Percentiles rank a stretch among this genome's conserved stretches.
These are phyloP conservation scores for Diadema setosum DNA, from an alignment of 35 echinoderm and acorn worm species.

Conservation along the genomic window DNA sequence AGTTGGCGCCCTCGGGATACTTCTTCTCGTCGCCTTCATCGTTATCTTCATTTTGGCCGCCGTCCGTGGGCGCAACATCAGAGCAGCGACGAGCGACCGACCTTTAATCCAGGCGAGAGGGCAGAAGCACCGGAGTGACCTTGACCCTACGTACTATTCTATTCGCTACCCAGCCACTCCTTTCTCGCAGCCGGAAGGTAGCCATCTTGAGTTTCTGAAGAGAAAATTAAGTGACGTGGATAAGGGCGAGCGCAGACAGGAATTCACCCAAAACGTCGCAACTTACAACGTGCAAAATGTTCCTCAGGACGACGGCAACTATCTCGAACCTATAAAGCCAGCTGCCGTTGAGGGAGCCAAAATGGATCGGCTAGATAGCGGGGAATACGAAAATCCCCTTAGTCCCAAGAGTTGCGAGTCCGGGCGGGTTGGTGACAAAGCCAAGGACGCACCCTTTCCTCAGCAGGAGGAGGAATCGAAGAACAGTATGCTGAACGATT, in stretches of 20 bases:
- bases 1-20: not conserved
- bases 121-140: not conserved
- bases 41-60: not conserved
- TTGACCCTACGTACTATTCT: not conserved
- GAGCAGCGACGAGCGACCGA: not conserved
- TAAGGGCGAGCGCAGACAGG: not conserved
- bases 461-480: not conserved
- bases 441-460: not conserved
- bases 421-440: not conserved
- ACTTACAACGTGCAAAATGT: not conserved
- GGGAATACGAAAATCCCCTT: not conserved
- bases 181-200: not conserved
- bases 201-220: not conserved
- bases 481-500: not conserved
- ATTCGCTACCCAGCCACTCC: not conserved
- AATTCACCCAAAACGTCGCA: not conserved
- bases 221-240: not conserved
- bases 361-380: not conserved
- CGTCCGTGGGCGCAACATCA: not conserved
- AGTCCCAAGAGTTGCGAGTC: not conserved
- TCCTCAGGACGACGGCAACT: not conserved
- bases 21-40: not conserved
- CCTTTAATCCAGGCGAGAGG: not conserved
- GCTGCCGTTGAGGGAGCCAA: not conserved
- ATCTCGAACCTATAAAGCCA: not conserved